Base-by-base conservation (phyloP, 2,113 vertebrate genomes). In the Anhinga anhinga region DNA sequence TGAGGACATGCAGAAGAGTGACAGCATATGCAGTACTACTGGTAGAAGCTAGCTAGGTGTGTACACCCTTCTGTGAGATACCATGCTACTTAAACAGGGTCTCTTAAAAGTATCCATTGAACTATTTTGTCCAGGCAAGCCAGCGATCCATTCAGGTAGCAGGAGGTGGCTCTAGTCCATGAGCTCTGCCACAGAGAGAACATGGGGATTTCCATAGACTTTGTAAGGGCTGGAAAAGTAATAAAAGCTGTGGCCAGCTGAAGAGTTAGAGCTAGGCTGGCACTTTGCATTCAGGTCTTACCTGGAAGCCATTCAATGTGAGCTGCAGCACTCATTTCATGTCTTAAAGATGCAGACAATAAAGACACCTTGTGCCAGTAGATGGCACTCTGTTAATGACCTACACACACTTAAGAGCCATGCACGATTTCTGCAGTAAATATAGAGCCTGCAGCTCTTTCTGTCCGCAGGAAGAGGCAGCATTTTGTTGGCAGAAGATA, bases 351-450 rank as follows among this genome's bases (percentile, higher is more conserved):
- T 10, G 19, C n/a, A 77, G 20, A 32, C 30, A 72, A 69, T n/a
- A 50, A 71, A 73, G 69, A 25, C 21, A 52, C 16, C 15, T 45
- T 19, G 49, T 61, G 58, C 78, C 87, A 56, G 95, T n/a, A 86
- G 96, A 90, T 90, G 78, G 84, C 92, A 93, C 63, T 95, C 84
- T 3, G 17, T 50, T 82, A 82, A 85, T 90, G 89, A 94, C 87
- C 81, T 58, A 55, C 42, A 36, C 26, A 21, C 22, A 32, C 10
- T n/a, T 10, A 20, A 3, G 16, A 82, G 38, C 29, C 32, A 15
- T 6, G 26, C 17, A 53, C 2, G 5, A 36, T 38, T 86, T 59
- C 53, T 61, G 34, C 38, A 34, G 78, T 13, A 76, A 50, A 38
- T 26, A 34, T 0, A 47, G 53, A 82, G 23, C 26, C 16, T 21